Percentiles rank a stretch among this genome's conserved stretches.
Conservation (phyloP, 2,888 invertebrate genomes). For the Acleris laterana region DNA sequence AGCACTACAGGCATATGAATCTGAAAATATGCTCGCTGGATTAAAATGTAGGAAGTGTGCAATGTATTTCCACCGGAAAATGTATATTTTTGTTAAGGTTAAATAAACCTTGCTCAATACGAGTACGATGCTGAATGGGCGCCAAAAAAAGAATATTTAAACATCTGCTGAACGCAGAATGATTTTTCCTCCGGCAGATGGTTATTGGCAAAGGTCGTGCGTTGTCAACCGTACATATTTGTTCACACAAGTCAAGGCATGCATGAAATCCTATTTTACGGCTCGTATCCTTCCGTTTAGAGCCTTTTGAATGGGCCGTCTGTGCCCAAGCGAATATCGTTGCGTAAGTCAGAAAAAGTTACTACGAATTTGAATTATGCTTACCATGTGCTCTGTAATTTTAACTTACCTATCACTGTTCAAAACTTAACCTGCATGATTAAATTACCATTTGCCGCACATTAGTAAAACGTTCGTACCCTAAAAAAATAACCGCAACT, state of each 20-base stretch:
- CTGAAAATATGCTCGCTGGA: slow-evolving; percentile 51
- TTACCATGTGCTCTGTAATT: no score
- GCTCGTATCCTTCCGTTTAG: slow-evolving; percentile 79
- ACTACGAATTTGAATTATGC: no score
- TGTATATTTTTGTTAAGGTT: no score
- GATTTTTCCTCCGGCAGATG: slow-evolving; percentile 57
- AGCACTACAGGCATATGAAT: slow-evolving; percentile 63
- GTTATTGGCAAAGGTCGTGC: slow-evolving; percentile 76
- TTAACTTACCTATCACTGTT: not conserved
- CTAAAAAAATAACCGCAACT: no score
- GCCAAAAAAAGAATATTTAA: slow-evolving; percentile 1
- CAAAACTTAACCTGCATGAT: slow-evolving; percentile 41
- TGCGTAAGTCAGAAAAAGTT: slow-evolving; percentile 51
- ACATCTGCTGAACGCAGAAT: slow-evolving; percentile 48
- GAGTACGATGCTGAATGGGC: no score
- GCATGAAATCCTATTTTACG: slow-evolving; percentile 84
- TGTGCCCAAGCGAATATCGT: slow-evolving; percentile 72
- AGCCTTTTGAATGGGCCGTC: slow-evolving; percentile 78
- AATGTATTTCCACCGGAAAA: no score
- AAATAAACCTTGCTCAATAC: no score
- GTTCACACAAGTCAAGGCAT: slow-evolving; percentile 80
- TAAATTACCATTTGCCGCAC: not conserved
- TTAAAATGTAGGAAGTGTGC: not conserved
- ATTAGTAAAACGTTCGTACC: not conserved
- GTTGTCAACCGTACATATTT: slow-evolving; percentile 80